Base-by-base conservation (phyloP, 2,888 invertebrate species). In the Hirudinaria manillensis region DNA sequence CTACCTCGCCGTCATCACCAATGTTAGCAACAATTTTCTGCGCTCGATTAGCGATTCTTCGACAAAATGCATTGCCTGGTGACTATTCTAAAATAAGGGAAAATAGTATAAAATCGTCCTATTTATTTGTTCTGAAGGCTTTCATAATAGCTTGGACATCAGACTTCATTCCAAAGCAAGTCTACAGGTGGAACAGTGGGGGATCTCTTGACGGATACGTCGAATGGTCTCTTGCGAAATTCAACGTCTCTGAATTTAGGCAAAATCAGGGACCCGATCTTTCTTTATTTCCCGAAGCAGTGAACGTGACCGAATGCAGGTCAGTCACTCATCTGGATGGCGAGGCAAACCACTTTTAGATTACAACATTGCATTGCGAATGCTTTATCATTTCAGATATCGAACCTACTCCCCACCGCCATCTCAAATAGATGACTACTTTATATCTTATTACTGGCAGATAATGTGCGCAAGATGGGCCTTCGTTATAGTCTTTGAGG, bases 131-230 rank as follows among this genome's bases (percentile, higher is more conserved):
- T 36, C 87, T 88, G 1, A 86, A 94, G 94, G 97, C 96, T 0
- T 93, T 95, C 83, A 97, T 99, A 53, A 97, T 99, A 81, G 95
- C 96, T 0, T 99, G 96, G 86, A 98, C 98, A 0, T 96, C 96
- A 77, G 97, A 98, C 82, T 97, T 95, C 83, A 94, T 99, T 76
- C 98, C 98, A 0, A 89, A 95, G 2, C 91, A 94, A 89, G 93
- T 97, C 6, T 98, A 95, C 84, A 75, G 56, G 56, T 67, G 72
- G 21, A 3, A 66, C 0, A 24, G n/a, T 3, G 75, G 80, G 38
- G 36, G 71, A 1, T 77, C 78, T 4, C 73, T 84, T n/a, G 72
- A 76, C 6, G 82, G 82, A 2, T 85, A 83, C 76, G 76, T 82
- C 16, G 79, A 82, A 68, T 82, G 81, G 77, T 82, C 81, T 75